Conservation (phyloP, 2,888 invertebrate genomes). For the Morpho helenor region DNA sequence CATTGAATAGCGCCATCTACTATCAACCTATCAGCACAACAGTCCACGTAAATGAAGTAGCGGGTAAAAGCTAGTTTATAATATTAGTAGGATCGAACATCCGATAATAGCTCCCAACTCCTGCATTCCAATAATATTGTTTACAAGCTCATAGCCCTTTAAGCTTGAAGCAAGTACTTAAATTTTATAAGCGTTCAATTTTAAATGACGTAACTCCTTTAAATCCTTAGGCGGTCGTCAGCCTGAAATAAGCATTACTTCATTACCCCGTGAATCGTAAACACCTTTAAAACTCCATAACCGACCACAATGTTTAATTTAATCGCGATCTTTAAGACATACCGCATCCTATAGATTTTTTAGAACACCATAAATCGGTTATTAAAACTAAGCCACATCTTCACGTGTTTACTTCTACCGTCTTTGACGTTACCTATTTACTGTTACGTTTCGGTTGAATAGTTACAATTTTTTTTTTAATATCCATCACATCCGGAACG, state of each 20-base stretch:
- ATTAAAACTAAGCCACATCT: slow-evolving; percentile 60
- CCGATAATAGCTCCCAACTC: slow-evolving; percentile 1
- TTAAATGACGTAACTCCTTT: slow-evolving; percentile 22
- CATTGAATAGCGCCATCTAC: no score
- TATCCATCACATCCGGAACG: slow-evolving; percentile 64
- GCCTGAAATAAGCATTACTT: slow-evolving; percentile 28
- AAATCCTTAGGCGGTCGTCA: slow-evolving; percentile 20
- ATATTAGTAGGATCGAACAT: background rate
- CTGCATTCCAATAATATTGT: slow-evolving; percentile 8
- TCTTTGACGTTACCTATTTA: slow-evolving; percentile 49
- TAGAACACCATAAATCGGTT: slow-evolving; percentile 54
- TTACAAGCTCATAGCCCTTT: slow-evolving; percentile 9
- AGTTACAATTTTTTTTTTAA: slow-evolving; percentile 59
- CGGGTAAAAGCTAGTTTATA: no score
- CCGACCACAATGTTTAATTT: slow-evolving; percentile 51
- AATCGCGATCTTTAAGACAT: slow-evolving; percentile 39
- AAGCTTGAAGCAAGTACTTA: slow-evolving; percentile 12
- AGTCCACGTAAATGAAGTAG: no score
- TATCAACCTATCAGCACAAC: no score
- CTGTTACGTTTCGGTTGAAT: slow-evolving; percentile 57
- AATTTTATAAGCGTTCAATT: slow-evolving; percentile 25
- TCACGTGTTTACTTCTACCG: slow-evolving; percentile 21
- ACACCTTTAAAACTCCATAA: slow-evolving; percentile 35
- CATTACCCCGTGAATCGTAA: slow-evolving; percentile 41
- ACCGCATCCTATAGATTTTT: slow-evolving; percentile 68